A percentile compares a stretch with the other conserved stretches of the same genome.
These are phyloP conservation scores for Chelonoidis abingdonii DNA, from an alignment of 2,113 vertebrate genomes.

Conservation along the genomic window DNA sequence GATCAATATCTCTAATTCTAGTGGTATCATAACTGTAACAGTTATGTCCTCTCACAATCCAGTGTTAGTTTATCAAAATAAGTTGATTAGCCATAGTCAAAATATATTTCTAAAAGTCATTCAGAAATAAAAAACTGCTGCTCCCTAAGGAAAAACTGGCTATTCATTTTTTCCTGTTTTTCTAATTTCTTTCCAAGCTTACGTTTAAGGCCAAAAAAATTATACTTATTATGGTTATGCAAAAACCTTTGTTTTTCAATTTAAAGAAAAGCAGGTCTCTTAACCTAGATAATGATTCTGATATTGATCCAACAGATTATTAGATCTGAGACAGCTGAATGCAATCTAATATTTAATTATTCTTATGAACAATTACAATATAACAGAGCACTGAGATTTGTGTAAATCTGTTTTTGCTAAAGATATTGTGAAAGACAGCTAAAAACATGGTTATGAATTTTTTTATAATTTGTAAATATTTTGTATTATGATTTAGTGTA, in stretches of 20 bases:
- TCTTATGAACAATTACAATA: not conserved
- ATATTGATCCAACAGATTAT: not conserved
- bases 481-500: not conserved
- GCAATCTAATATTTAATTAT: not conserved
- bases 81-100: not conserved
- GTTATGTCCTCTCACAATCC: not conserved
- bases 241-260: not conserved
- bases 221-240: not conserved
- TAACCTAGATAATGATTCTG: not conserved
- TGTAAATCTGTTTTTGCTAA: not conserved
- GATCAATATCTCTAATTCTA: not conserved
- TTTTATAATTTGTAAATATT: too few species aligned
- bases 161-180: not conserved
- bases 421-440: not conserved
- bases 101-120: not conserved
- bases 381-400: not conserved
- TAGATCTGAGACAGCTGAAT: not conserved
- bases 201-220: not conserved
- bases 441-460: not conserved
- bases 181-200: not conserved
- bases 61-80: not conserved
- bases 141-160: not conserved
- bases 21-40: not conserved
- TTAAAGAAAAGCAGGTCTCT: not conserved
- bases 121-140: rapidly evolving